phyloP scores from a whole-genome alignment of 2,113 vertebrate species.

The Noturus placidus region DNA sequence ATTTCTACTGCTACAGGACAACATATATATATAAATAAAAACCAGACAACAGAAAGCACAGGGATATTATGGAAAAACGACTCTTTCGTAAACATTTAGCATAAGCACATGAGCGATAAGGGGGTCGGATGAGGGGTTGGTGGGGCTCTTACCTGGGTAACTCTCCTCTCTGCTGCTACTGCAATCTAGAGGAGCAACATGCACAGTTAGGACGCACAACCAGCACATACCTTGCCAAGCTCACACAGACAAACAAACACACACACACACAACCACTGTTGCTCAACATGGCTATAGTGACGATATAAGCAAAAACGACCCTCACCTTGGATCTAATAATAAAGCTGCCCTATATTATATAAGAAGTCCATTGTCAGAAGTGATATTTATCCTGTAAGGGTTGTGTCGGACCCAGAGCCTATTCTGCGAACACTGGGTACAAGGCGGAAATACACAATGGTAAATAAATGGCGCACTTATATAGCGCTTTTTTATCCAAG shows the following conservation, averaged over 20 bases:
- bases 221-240: constrained; percentile 27
- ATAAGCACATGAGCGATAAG: constrained; percentile 56
- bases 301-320: constrained; percentile 29
- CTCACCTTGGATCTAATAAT: neutral
- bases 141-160: constrained; percentile 87
- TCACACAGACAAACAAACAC: constrained; percentile 46
- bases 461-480: no score
- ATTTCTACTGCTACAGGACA: neutral
- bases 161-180: constrained; percentile 85
- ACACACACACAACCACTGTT: constrained; percentile 37
- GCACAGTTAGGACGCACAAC: constrained; percentile 84
- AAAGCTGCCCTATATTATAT: neutral
- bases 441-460: no score
- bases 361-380: neutral
- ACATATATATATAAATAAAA: neutral
- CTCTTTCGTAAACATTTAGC: constrained; percentile 15
- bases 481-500: no score
- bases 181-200: constrained; percentile 92
- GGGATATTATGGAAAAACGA: constrained; percentile 10
- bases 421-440: neutral
- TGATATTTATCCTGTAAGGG: neutral
- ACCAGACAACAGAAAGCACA: constrained; percentile 37
- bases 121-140: constrained; percentile 52
- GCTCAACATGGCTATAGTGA: constrained; percentile 17
- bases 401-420: no score